phyloP scores from a whole-genome alignment of 2,797 vertebrate species.

The Lepidocolaptes lacrymiger region DNA sequence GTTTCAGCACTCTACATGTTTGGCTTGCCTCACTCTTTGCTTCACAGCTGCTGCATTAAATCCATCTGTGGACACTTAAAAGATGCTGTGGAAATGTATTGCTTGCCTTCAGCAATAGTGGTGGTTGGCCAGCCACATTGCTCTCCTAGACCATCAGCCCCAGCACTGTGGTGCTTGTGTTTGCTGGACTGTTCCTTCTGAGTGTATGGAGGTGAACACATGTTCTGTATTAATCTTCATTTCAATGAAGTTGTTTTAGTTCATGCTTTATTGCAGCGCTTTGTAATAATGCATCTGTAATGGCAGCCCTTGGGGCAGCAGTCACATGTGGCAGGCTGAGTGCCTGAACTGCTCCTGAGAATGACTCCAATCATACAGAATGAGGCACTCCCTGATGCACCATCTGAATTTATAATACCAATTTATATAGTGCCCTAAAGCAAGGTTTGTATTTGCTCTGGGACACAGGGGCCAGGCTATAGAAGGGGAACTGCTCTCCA shows the following conservation, averaged over 20 bases:
- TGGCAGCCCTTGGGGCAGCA: conserved; percentile 79
- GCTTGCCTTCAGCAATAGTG: conserved; percentile 32
- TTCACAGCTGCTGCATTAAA: conserved; percentile 57
- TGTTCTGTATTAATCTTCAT: conserved; percentile 83
- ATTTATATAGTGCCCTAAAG: conserved; percentile 81
- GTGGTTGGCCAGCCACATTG: neutral
- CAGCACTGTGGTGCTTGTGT: conserved; percentile 15
- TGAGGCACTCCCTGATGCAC: conserved; percentile 81
- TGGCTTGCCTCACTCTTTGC: conserved; percentile 26
- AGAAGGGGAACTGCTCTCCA: conserved; percentile 26
- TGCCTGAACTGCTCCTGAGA: conserved; percentile 79
- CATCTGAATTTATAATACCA: conserved; percentile 84
- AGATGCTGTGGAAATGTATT: conserved; percentile 49
- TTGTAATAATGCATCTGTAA: conserved; percentile 84
- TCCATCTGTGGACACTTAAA: conserved; percentile 12
- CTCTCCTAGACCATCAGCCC: conserved; percentile 14
- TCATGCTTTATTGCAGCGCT: conserved; percentile 80
- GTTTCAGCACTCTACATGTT: neutral
- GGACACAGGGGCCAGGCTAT: conserved; percentile 49
- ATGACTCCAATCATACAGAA: conserved; percentile 80
- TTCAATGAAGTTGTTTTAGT: conserved; percentile 84
- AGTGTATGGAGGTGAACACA: conserved; percentile 71
- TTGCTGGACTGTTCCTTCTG: conserved; percentile 53
- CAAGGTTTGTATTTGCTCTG: conserved; percentile 79
- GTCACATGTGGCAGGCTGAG: conserved; percentile 80